phyloP scores from a whole-genome alignment of 2,888 invertebrate genomes.

The Trachelus iudaicus region DNA sequence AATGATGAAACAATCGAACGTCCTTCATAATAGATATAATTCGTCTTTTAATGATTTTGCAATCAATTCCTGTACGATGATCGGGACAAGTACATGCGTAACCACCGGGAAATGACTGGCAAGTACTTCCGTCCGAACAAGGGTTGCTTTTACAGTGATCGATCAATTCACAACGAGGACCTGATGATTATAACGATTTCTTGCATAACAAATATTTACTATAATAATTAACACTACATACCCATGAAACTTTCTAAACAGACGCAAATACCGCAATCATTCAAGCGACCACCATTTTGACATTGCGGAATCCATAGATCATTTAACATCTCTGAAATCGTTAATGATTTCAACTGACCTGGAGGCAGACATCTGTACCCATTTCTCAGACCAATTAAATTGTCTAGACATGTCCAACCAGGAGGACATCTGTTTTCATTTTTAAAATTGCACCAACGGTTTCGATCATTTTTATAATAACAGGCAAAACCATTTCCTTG shows the following conservation, averaged over 20 bases:
- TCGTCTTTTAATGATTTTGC: slow-evolving; percentile 3
- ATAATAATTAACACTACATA: not conserved
- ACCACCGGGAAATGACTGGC: slow-evolving; percentile 9
- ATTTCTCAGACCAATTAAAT: slow-evolving; percentile 6
- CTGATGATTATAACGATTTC: not conserved
- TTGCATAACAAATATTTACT: too few relatives aligned
- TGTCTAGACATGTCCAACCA: slow-evolving; percentile 12
- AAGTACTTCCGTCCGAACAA: slow-evolving; percentile 8
- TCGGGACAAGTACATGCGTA: slow-evolving; percentile 13
- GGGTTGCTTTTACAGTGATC: slow-evolving; percentile 13
- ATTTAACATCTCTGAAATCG: not conserved
- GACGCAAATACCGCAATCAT: not conserved
- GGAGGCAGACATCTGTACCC: slow-evolving; percentile 18
- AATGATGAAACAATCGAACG: slow-evolving; percentile 8
- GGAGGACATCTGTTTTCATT: slow-evolving; percentile 5
- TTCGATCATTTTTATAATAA: slow-evolving; percentile 3
- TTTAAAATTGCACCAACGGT: not conserved
- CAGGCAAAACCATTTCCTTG: slow-evolving; percentile 16
- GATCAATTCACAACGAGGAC: slow-evolving; percentile 12
- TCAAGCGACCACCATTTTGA: slow-evolving; percentile 12
- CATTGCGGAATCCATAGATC: not conserved
- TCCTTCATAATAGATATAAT: not conserved
- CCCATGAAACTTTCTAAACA: slow-evolving; percentile 15
- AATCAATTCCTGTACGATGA: slow-evolving; percentile 7
- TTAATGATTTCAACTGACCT: not conserved